Evolutionary conservation across 2,888 invertebrate species (phyloP).

Genomic region (Drosophila limbata): DNA sequence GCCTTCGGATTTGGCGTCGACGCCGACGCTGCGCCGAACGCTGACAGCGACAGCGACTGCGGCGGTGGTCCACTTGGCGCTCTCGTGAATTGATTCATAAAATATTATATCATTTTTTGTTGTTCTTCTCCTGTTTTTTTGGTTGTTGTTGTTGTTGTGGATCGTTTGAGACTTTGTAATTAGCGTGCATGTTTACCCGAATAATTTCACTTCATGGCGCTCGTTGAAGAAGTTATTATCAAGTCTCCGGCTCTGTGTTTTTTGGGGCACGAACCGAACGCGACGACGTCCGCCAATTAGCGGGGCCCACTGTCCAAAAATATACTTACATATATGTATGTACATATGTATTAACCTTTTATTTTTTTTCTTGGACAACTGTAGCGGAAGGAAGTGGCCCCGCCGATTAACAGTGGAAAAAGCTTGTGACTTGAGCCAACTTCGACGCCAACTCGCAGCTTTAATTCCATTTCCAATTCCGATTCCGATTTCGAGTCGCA

Average conservation of each 20-base stretch:
- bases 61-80: conserved; percentile 81
- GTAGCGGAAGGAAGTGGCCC: conserved; percentile 75
- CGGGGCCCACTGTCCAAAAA: conserved; percentile 68
- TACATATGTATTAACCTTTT: conserved; percentile 15
- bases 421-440: conserved; percentile 15
- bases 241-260: conserved; percentile 32
- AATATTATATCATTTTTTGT: conserved; percentile 81
- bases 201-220: conserved; percentile 81
- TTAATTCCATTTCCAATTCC: conserved; percentile 14
- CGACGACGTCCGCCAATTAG: conserved; percentile 80
- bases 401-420: conserved; percentile 20
- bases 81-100: conserved; percentile 81
- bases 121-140: conserved; percentile 13
- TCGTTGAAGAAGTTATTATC: conserved; percentile 81
- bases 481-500: conserved; percentile 12
- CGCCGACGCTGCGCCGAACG: conserved; percentile 45
- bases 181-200: conserved; percentile 81
- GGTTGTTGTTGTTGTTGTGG: conserved; percentile 29
- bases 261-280: conserved; percentile 63
- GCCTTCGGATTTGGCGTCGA: conserved; percentile 45
- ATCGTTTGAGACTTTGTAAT: conserved; percentile 77
- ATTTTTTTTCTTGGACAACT: conserved; percentile 51
- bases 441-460: conserved; percentile 14
- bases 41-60: conserved; percentile 65
- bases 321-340: conserved; percentile 5